These are phyloP conservation scores for Pelochelys cantorii DNA, from an alignment of 2,797 vertebrate species.

Conservation along the genomic window DNA sequence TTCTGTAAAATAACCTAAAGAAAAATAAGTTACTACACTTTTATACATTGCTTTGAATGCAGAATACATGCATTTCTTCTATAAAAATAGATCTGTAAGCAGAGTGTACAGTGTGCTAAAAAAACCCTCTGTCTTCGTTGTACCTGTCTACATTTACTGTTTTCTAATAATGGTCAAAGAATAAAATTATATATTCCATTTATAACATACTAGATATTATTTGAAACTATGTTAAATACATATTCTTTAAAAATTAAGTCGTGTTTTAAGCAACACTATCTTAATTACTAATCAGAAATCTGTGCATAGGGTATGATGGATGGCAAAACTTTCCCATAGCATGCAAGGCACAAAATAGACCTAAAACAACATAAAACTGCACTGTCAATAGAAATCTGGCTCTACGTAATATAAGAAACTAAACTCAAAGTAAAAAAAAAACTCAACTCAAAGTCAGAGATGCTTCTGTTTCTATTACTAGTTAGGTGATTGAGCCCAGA, in stretches of 20 bases:
- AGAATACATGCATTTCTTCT: not conserved
- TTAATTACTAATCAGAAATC: not conserved
- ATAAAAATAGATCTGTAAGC: not conserved
- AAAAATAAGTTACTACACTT: not conserved
- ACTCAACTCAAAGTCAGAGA: not conserved
- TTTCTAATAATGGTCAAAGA: not conserved
- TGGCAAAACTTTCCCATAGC: not conserved
- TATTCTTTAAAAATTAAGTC: not conserved
- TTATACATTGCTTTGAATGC: not conserved
- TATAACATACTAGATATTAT: not conserved
- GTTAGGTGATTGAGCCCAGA: not conserved
- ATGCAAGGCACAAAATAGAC: not conserved
- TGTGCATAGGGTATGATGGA: not conserved
- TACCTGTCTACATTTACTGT: not conserved
- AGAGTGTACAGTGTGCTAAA: not conserved
- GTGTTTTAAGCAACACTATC: not conserved
- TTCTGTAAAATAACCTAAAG: not conserved
- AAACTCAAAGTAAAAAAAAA: not conserved
- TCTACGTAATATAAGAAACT: not conserved
- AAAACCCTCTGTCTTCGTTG: not conserved
- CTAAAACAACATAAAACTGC: not conserved
- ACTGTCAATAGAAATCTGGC: not conserved
- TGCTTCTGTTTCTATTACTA: not conserved
- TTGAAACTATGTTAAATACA: not conserved
- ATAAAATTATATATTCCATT: not conserved